Conservation (phyloP, 2,113 vertebrate genomes). For the Loxodonta africana region DNA sequence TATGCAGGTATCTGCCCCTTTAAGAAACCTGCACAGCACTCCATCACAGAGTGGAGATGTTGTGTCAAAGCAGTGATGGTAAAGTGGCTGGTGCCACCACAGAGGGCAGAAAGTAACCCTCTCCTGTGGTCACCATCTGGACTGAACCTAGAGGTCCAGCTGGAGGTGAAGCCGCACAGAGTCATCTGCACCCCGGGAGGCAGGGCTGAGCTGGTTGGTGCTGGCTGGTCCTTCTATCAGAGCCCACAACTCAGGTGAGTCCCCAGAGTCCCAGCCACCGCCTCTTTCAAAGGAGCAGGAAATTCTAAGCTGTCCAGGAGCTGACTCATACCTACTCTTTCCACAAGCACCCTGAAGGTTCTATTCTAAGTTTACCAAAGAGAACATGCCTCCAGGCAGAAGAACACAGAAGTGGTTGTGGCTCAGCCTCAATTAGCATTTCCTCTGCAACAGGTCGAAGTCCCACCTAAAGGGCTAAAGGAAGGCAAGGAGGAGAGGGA, state of each 20-base stretch:
- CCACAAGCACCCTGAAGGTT: slow-evolving; percentile 35
- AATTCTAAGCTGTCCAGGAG: not conserved
- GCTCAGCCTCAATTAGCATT: not conserved
- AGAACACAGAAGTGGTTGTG: not conserved
- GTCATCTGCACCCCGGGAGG: not conserved
- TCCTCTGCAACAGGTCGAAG: not conserved
- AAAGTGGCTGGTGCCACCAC: not conserved
- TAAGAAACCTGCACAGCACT: slow-evolving; percentile 14
- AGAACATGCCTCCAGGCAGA: slow-evolving; percentile 67
- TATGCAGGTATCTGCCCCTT: not conserved
- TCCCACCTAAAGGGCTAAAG: not conserved
- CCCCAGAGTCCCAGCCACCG: not conserved
- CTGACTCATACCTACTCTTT: slow-evolving; percentile 55
- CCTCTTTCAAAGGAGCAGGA: slow-evolving; percentile 24
- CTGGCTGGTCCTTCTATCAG: not conserved
- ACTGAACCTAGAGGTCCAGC: not conserved
- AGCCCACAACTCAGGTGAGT: not conserved
- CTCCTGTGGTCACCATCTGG: not conserved
- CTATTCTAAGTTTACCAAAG: slow-evolving; percentile 43
- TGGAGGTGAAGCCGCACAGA: not conserved
- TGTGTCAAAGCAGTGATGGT: not conserved
- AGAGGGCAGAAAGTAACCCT: not conserved
- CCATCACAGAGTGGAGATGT: not conserved
- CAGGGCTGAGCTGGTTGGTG: not conserved
- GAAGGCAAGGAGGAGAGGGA: not conserved